Evolutionary conservation across 2,113 vertebrate species (phyloP).

Genomic region (Esox niger): DNA sequence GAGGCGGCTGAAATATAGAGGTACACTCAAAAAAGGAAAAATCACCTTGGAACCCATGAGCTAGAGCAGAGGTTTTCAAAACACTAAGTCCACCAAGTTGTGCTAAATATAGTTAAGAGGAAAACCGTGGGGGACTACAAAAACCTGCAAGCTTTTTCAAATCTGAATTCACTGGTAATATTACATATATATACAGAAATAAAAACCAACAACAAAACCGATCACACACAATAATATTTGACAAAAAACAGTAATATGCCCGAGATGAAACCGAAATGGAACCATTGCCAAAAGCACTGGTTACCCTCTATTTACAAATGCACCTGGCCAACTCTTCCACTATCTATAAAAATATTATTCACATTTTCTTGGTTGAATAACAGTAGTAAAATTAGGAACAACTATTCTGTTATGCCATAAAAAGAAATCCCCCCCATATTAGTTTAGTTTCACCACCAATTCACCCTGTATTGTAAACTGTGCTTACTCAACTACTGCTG

Average conservation of each 20-base stretch:
- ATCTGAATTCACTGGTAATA: slow-evolving; percentile 82
- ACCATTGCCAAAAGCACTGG: slow-evolving; percentile 45
- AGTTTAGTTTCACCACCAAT: slow-evolving; percentile 52
- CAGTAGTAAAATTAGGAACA: slow-evolving; percentile 75
- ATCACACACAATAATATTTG: slow-evolving; percentile 77
- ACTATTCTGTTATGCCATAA: slow-evolving; percentile 44
- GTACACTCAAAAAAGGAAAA: slow-evolving; percentile 62
- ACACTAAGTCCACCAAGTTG: slow-evolving; percentile 65
- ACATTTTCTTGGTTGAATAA: slow-evolving; percentile 85
- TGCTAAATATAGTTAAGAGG: slow-evolving; percentile 78
- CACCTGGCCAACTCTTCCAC: slow-evolving; percentile 83
- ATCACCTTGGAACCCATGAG: slow-evolving; percentile 81
- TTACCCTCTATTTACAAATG: slow-evolving; percentile 92
- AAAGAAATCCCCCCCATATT: slow-evolving; percentile 43
- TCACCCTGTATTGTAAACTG: slow-evolving; percentile 63
- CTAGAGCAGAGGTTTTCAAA: slow-evolving; percentile 78
- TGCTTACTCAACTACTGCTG: slow-evolving; percentile 63
- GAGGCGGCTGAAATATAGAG: slow-evolving; percentile 47
- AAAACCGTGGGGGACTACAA: slow-evolving; percentile 50
- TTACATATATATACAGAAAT: slow-evolving; percentile 81
- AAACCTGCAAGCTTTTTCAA: slow-evolving; percentile 67
- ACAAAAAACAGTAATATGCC: slow-evolving; percentile 70
- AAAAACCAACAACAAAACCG: slow-evolving; percentile 34
- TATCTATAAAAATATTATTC: slow-evolving; percentile 99
- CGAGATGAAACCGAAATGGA: slow-evolving; percentile 30